Evolutionary conservation across 2,797 vertebrate species (phyloP), one percentile per base, ranked within the genome.

Genomic region (Onychomys torridus): DNA sequence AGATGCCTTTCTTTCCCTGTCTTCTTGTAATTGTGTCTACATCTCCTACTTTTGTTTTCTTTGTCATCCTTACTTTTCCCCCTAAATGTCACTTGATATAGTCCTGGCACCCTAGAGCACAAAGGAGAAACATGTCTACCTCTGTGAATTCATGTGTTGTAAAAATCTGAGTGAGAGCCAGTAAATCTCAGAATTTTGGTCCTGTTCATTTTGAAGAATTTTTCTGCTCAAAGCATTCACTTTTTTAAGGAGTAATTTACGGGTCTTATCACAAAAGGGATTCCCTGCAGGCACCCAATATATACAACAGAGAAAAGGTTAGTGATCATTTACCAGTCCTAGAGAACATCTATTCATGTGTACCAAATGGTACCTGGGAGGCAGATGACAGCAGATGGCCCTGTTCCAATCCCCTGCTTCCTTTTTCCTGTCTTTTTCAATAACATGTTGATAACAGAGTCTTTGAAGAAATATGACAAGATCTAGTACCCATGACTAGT

Each of bases 171-270:
- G n/a, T n/a, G 12, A 92, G 27, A 86, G 5, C 87, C 43, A 65
- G 67, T 61, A 69, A 78, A 84, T 57, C 83, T 37, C 81, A 32
- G 32, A 49, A 0, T 34, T 87, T 71, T 19, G 4, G 25, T 75
- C n/a, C 4, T 46, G 11, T 40, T 27, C 52, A 21, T 96, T 95
- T 97, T 46, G 93, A 95, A 94, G 29, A 2, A 3, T 3, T 69
- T 92, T 94, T 86, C n/a, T 63, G 52, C 25, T 78, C 21, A 91
- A 69, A 67, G 83, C 14, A 89, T 12, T 92, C 61, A 61, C 63
- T 63, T 55, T 79, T 46, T 65, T 46, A 17, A 34, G 34, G 40
- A 84, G 29, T 21, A 65, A 84, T 84, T 65, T 84, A 46, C 46
- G 29, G 17, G 61, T 65, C 32, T 86, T 71, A 71, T 11, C 46